A percentile compares a stretch with the other conserved stretches of the same genome.
Evolutionary conservation across 2,113 vertebrate species (phyloP).

Genomic region (Galemys pyrenaicus): DNA sequence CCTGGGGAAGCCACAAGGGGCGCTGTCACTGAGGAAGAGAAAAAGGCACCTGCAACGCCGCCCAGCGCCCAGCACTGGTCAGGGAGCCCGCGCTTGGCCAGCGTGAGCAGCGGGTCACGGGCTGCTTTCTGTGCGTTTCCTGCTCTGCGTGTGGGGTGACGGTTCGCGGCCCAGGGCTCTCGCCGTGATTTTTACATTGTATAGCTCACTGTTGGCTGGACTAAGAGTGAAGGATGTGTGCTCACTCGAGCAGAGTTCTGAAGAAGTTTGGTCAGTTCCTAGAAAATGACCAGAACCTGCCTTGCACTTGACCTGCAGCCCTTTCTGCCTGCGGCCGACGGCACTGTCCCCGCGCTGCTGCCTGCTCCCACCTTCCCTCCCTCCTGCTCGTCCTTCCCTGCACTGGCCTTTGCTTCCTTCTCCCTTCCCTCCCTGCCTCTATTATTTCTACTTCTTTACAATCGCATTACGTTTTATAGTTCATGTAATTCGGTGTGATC

Average conservation of each 20-base stretch:
- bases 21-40: conserved; percentile 54
- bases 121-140: conserved; percentile 66
- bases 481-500: not conserved
- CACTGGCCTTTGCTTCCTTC: not conserved
- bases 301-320: not conserved
- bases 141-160: conserved; percentile 3
- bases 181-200: not conserved
- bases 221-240: not conserved
- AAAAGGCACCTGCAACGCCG: conserved; percentile 38
- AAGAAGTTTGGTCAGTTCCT: not conserved
- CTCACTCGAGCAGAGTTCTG: conserved; percentile 11
- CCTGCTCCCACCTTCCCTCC: too few species aligned
- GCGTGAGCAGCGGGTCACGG: conserved; percentile 57
- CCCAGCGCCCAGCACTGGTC: not conserved
- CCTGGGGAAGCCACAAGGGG: not conserved
- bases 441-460: not conserved
- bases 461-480: not conserved
- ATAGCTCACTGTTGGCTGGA: not conserved
- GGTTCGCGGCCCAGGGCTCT: conserved; percentile 11
- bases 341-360: too few species aligned
- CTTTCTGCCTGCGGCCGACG: too few species aligned
- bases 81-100: conserved; percentile 41
- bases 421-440: not conserved
- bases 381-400: not conserved
- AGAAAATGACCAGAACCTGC: not conserved